Base-by-base conservation (phyloP, 53 echinoderm and acorn worm genomes). In the Crossaster papposus region DNA sequence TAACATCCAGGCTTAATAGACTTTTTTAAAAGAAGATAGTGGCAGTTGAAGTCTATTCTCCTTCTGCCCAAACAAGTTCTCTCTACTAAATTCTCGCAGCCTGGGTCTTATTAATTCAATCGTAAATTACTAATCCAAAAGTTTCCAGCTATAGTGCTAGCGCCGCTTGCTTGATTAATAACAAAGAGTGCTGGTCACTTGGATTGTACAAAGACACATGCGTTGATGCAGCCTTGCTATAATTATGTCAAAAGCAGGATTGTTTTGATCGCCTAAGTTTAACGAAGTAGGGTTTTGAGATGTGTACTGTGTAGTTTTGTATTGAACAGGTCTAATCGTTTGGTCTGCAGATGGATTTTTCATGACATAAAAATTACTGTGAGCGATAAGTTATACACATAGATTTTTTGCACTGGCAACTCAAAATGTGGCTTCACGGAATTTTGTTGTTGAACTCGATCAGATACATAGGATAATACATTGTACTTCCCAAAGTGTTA, bases 181-280 rank as follows among this genome's bases (percentile, higher is more conserved):
- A 83, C 51, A 38, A 73, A 54, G 74, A 87, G 87, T 87, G 87
- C 87, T 75, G 87, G 87, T 62, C 87, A 87, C 87, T 87, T 11
- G 53, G 51, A 24, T 20, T 75, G 58, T 87, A 76, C 54, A 55
- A 87, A 87, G 20, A 50, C 30, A 78, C 13, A 51, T 30, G 35
- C 35, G 70, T 44, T 30, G 32, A 54, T 72, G 75, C 28, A 87
- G 87, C 77, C 36, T 83, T 36, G 83, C 81, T 64, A n/a, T n/a
- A 36, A 51, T 0, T 36, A 30, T 44, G 44, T 31, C 63, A 63
- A 35, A 32, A 65, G 38, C 54, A 29, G 85, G 85, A 85, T 15
- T 85, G 85, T 85, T 85, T 18, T 36, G 32, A 65, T 35, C 32
- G 23, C 29, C 24, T 34, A 30, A 13, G 13, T 74, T 74, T 17